A percentile compares a stretch with the other conserved stretches of the same genome.
These are phyloP conservation scores for Apoda limacodes DNA, from an alignment of 2,888 invertebrate species.

Conservation along the genomic window DNA sequence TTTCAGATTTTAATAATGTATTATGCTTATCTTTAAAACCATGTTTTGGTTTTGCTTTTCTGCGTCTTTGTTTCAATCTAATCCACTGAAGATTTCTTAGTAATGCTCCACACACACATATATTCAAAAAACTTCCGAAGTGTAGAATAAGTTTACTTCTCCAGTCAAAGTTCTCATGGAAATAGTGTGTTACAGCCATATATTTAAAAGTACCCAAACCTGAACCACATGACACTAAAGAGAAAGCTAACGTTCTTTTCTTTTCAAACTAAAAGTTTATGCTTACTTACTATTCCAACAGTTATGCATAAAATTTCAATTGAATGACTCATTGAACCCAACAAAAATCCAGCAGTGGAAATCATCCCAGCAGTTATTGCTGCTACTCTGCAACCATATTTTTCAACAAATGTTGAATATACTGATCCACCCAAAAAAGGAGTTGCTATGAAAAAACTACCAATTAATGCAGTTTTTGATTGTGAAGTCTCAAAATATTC, in stretches of 20 bases:
- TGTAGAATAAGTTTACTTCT: constrained; percentile 81
- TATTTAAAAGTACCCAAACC: constrained; percentile 91
- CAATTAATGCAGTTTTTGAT: constrained; percentile 89
- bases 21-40: constrained; percentile 46
- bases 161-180: constrained; percentile 84
- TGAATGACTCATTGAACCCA: constrained; percentile 77
- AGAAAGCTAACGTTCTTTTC: constrained; percentile 86
- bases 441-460: constrained; percentile 89
- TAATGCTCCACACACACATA: constrained; percentile 86
- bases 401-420: constrained; percentile 86
- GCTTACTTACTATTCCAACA: constrained; percentile 85
- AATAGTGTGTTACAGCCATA: constrained; percentile 83
- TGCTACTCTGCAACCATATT: constrained; percentile 84
- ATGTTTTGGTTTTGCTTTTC: constrained; percentile 64
- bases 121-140: constrained; percentile 86
- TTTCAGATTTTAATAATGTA: too few relatives aligned
- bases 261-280: constrained; percentile 95
- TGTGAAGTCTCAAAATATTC: constrained; percentile 81
- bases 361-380: constrained; percentile 79
- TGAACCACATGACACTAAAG: constrained; percentile 89
- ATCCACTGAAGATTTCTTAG: constrained; percentile 93
- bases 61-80: constrained; percentile 73
- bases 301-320: constrained; percentile 84
- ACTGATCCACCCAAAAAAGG: constrained; percentile 88
- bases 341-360: constrained; percentile 80